Conservation (phyloP, 2,888 invertebrate genomes). For the Orthosia cruda region DNA sequence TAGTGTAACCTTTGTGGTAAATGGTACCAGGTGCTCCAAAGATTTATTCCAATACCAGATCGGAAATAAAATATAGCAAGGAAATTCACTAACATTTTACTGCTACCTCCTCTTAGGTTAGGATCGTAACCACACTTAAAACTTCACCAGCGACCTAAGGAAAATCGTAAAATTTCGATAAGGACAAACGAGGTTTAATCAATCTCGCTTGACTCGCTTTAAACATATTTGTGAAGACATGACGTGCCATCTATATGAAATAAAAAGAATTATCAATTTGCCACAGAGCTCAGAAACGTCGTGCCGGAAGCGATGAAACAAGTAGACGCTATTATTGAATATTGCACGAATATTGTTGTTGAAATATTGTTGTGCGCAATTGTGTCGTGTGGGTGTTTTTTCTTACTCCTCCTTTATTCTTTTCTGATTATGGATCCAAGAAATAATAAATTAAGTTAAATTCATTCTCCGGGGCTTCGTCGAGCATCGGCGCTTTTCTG, state of each 20-base stretch:
- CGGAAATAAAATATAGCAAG: neutral
- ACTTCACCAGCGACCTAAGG: slow-evolving; percentile 18
- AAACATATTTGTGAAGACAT: slow-evolving; percentile 39
- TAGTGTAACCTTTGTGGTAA: neutral
- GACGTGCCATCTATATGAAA: neutral
- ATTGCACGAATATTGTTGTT: too few relatives aligned
- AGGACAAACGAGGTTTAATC: slow-evolving; percentile 40
- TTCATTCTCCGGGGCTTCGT: too few relatives aligned
- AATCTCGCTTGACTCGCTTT: slow-evolving; percentile 38
- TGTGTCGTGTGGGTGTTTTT: too few relatives aligned
- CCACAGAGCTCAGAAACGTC: neutral
- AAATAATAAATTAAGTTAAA: too few relatives aligned
- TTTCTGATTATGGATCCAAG: too few relatives aligned
- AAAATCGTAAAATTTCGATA: slow-evolving; percentile 29
- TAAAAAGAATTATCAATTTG: neutral
- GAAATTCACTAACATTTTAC: neutral
- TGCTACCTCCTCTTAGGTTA: slow-evolving; percentile 5
- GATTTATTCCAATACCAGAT: slow-evolving; percentile 9
- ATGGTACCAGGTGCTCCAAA: slow-evolving; percentile 22
- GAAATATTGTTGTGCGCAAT: too few relatives aligned
- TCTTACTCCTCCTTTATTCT: too few relatives aligned
- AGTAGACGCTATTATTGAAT: too few relatives aligned
- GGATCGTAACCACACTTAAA: slow-evolving; percentile 20
- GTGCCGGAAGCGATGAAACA: too few relatives aligned
- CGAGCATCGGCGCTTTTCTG: too few relatives aligned